Evolutionary conservation across 2,888 invertebrate genomes (phyloP), one percentile per base, ranked within the genome.

Genomic region (Drosophila greeni): DNA sequence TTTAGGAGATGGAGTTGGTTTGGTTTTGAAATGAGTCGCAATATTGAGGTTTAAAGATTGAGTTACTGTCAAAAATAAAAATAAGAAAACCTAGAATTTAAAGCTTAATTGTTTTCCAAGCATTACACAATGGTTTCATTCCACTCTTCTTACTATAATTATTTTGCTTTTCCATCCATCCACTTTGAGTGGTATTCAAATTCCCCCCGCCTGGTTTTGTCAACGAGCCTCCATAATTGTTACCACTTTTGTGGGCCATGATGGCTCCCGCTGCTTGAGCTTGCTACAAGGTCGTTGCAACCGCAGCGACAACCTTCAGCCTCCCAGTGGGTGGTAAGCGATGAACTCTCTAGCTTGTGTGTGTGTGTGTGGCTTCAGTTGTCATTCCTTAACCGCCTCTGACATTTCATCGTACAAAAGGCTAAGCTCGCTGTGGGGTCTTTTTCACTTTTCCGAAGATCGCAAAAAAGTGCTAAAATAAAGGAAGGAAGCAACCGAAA

Each of bases 281-380:
- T 37, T 31, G 65, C 62, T 33, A 14, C 62, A 62, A 62, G 62
- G 62, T 62, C 62, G 52, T 20, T 57, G 34, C 55, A 55, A 31
- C 54, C 55, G 33, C 55, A 34, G 29, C 52, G 60, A 47, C 48
- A 61, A 56, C 62, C 65, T 62, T 62, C 62, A 36, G 18, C 65
- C 36, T 23, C 20, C 14, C 62, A 24, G 24, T 18, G 65, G 65
- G 65, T 43, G 65, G 62, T 24, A 36, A 36, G 20, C 49, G 51
- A 61, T 42, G 64, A 64, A 40, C 49, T 18, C 33, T 16, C 14
- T 12, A 18, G 7, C 26, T 12, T 24, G 31, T 26, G 39, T 26
- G 47, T 20, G 20, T 20, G 20, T 39, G 36, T 59, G 59, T 59
- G 59, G 59, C 36, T 59, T 59, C 29, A 18, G 43, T 29, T 59